Evolutionary conservation across 2,888 invertebrate species (phyloP), one percentile per base, ranked within the genome.

Genomic region (Tridacna gigas): DNA sequence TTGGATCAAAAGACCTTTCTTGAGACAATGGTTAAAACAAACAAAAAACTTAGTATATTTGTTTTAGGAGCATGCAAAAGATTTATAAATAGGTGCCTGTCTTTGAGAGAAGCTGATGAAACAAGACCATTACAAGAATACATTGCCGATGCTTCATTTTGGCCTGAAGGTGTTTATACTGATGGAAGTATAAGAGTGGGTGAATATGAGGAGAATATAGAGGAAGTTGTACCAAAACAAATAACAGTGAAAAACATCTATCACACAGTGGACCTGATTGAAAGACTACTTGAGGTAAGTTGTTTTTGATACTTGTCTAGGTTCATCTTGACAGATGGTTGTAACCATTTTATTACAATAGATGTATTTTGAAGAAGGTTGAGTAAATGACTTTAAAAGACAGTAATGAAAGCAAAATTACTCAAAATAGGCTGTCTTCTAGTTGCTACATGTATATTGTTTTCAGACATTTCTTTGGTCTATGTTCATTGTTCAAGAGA

Each of bases 1-100:
- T 26, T n/a, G 7, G 83, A 89, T 12, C 67, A 77, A 15, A 51
- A 77, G n/a, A 48, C 75, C 12, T 65, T 79, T 37, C 74, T 89
- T 18, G 73, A 74, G 13, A 75, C 47, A 5, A 48, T 84, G n/a
- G 63, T 81, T 0, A n/a, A 56, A 2, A 22, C 20, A 13, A 73
- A 79, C 25, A 56, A 66, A n/a, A 26, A 45, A 66, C 48, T 79
- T 48, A 65, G 85, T n/a, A 88, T 83, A 56, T 69, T 67, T 20
- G 61, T 89, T 2, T 37, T 76, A 15, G 76, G 77, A 26, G 80
- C 87, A 13, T 48, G 86, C n/a, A 86, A 88, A 73, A 74, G 86
- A 61, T 90, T 90, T 77, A 71, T 86, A 20, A 83, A 88, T 63
- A 76, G 90, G 84, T 88, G 86, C 79, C 56, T 90, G 51, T 79